phyloP scores from a whole-genome alignment of 2,888 invertebrate species.

The Lithophane ornitopus region DNA sequence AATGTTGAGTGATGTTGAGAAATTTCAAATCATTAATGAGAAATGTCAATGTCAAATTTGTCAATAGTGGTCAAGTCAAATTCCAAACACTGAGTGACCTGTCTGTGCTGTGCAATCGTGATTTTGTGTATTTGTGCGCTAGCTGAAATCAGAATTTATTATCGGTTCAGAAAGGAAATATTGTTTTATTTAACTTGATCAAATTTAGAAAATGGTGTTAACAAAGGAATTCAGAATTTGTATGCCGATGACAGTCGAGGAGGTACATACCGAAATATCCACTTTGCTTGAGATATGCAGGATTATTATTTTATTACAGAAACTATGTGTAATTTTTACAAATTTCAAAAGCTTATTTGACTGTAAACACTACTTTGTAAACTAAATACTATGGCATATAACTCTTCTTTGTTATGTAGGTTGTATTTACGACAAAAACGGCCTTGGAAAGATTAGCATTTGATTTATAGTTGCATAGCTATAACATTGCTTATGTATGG shows the following conservation, averaged over 20 bases:
- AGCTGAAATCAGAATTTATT: conserved; percentile 4
- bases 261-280: conserved; percentile 91
- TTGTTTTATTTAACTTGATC: conserved; percentile 11
- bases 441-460: conserved; percentile 39
- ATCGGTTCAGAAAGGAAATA: conserved; percentile 4
- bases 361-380: neutral
- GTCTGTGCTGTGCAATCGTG: conserved; percentile 8
- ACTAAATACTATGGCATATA: neutral
- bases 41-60: conserved; percentile 14
- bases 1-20: neutral
- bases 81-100: neutral
- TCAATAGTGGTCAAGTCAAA: neutral
- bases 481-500: conserved; percentile 30
- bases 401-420: neutral
- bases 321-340: conserved; percentile 2
- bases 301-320: conserved; percentile 18
- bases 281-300: conserved; percentile 1
- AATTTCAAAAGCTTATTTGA: neutral
- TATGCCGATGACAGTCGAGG: conserved; percentile 97
- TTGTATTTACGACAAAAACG: conserved; percentile 28
- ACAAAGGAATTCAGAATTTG: conserved; percentile 97
- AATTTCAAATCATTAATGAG: conserved; percentile 4
- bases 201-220: conserved; percentile 92
- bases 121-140: conserved; percentile 3
- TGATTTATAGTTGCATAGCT: conserved; percentile 10